Base-by-base conservation (phyloP, 2,888 invertebrate genomes). In the Lycia hirtaria region DNA sequence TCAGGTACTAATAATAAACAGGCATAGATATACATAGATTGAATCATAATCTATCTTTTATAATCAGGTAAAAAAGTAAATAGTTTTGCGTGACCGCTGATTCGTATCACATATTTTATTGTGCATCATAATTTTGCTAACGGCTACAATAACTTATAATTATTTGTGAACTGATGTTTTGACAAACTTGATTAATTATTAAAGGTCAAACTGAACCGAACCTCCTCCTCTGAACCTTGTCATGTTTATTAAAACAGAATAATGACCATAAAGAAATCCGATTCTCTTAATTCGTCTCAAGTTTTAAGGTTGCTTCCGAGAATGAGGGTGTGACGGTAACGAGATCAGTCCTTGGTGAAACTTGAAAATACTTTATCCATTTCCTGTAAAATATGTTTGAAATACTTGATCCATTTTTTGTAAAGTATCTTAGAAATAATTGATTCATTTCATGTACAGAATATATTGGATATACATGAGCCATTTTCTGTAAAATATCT, bases 181-280 rank as follows among this genome's bases (percentile, higher is more conserved):
- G 53, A 60, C 53, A 53, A 60, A 47, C 30, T 30, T 38, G 51
- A 54, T 60, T 49, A 51, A 38, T 47, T 17, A 35, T 28, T 26
- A 59, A 62, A 64, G 60, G 64, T 60, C 58, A 52, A 48, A 24
- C 32, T 49, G 48, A 44, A 47, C 50, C 43, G 38, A 24, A 3
- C 10, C n/a, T n/a, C n/a, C n/a, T n/a, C n/a, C n/a, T n/a, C n/a
- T n/a, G n/a, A 48, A 60, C 64, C 64, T 64, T 62, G 50, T n/a
- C 37, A 15, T 60, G 62, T 56, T 64, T 62, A 59, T 56, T 44
- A 60, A 57, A 64, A 64, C 58, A 62, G 52, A 51, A 45, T 60
- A 65, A 60, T 52, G 57, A 45, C 32, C 50, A 45, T 49, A 22
- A 38, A 57, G 40, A 51, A 47, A 53, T 43, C n/a, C 38, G 51